Base-by-base conservation (phyloP, 1,140 invertebrate species). In the Bombyx mandarina region DNA sequence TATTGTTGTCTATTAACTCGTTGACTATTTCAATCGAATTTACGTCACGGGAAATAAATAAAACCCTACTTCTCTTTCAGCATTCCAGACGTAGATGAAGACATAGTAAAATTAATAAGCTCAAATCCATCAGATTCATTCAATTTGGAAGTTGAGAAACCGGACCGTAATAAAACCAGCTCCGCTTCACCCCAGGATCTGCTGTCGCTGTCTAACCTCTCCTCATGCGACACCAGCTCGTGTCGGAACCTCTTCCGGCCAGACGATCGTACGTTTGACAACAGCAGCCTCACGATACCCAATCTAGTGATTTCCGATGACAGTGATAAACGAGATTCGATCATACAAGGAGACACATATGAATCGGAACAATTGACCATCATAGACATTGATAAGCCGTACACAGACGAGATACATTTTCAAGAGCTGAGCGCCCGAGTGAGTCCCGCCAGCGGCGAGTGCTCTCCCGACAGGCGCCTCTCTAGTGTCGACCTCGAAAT, bases 301-400 rank as follows among this genome's bases (percentile, higher is more conserved):
- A 88, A 88, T 68, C 63, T 89, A 71, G 75, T 89, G 43, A 72
- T 89, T 49, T 89, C 88, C 48, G 82, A 88, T 57, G 75, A 82
- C 76, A 86, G 82, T 67, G 79, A 81, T 74, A 84, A 79, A 71
- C 73, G 64, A 73, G 70, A 80, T 61, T 79, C 77, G 63, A 77
- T 79, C 73, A 63, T 84, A 82, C 82, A 85, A 77, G 82, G 86
- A 77, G 79, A 86, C 71, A 86, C 85, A 70, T 89, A 89, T 76
- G 86, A 88, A 85, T 89, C 88, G 73, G 88, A 89, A 75, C 86
- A 88, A 86, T 88, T 91, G 80, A 91, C 90, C 79, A 91, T 91
- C 75, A 90, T 91, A 83, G 90, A 91, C 72, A 90, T 89, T 61
- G 90, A 91, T 61, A 82, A 81, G 66, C 85, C 86, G 35, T 88